Evolutionary conservation across 2,797 vertebrate species (phyloP).

Genomic region (Paedocypris micromegethes): DNA sequence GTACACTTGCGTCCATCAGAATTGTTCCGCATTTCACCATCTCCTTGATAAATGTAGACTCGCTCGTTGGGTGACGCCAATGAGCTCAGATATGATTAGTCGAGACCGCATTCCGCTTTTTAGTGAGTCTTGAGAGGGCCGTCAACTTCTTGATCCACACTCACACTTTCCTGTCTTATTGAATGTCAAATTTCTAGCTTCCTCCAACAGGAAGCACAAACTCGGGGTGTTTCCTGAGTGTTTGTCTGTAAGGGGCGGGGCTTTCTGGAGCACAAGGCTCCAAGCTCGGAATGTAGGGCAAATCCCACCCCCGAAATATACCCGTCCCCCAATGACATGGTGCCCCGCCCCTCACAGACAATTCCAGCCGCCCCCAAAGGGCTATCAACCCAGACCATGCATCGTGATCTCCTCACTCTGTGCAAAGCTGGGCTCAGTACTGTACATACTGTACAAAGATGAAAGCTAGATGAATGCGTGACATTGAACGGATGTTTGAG

Average conservation of each 20-base stretch:
- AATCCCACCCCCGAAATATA: slow-evolving; percentile 52
- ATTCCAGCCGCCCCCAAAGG: slow-evolving; percentile 62
- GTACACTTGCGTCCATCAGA: background rate
- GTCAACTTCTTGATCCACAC: slow-evolving; percentile 23
- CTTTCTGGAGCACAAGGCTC: slow-evolving; percentile 70
- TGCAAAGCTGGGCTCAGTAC: slow-evolving; percentile 27
- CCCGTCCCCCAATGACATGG: slow-evolving; percentile 49
- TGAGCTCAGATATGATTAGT: slow-evolving; percentile 42
- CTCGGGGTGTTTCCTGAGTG: slow-evolving; percentile 57
- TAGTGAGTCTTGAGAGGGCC: background rate
- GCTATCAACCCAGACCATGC: slow-evolving; percentile 54
- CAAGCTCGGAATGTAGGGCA: slow-evolving; percentile 75
- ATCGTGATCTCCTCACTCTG: slow-evolving; percentile 8
- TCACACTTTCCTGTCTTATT: slow-evolving; percentile 42
- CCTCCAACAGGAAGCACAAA: slow-evolving; percentile 37
- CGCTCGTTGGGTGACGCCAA: background rate
- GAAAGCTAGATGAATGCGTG: background rate
- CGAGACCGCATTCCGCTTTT: slow-evolving; percentile 49
- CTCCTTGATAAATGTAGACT: background rate
- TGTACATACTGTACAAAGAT: slow-evolving; percentile 38
- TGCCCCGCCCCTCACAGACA: slow-evolving; percentile 70
- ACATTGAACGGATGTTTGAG: background rate
- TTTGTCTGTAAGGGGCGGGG: slow-evolving; percentile 67
- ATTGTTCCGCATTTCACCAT: background rate
- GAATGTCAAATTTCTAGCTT: slow-evolving; percentile 39